These are phyloP conservation scores for Pegoplata infirma DNA, from an alignment of 2,888 invertebrate genomes.

Conservation along the genomic window DNA sequence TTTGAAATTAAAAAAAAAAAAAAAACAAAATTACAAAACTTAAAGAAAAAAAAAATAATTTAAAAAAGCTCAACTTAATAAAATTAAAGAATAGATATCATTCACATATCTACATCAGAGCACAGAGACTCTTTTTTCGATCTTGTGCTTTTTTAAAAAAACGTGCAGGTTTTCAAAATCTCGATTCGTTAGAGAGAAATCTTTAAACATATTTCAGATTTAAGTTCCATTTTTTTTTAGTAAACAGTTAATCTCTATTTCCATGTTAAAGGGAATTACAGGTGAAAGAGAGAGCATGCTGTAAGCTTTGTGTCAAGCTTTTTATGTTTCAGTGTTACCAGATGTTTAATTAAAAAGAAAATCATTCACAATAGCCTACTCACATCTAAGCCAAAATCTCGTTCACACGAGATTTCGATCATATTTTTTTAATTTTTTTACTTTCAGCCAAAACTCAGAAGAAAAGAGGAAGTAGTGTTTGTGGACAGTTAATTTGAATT, in stretches of 20 bases:
- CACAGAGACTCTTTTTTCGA: neutral
- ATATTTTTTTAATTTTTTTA: too few relatives aligned
- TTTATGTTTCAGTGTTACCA: neutral
- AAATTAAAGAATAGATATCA: neutral
- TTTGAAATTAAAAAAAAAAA: conserved; percentile 3
- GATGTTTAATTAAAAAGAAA: too few relatives aligned
- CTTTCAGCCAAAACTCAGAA: too few relatives aligned
- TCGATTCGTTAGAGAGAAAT: too few relatives aligned
- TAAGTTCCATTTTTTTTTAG: neutral
- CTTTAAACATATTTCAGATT: too few relatives aligned
- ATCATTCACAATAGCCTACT: too few relatives aligned
- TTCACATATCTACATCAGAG: conserved; percentile 5
- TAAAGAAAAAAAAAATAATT: neutral
- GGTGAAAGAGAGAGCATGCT: neutral
- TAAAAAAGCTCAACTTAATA: conserved; percentile 6
- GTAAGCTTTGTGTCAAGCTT: neutral
- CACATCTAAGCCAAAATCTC: too few relatives aligned
- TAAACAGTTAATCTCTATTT: too few relatives aligned
- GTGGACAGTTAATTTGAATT: too few relatives aligned
- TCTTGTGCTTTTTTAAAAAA: neutral
- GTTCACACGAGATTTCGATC: too few relatives aligned
- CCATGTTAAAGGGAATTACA: too few relatives aligned
- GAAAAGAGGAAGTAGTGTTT: too few relatives aligned
- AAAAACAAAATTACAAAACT: neutral
- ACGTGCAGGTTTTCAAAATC: conserved; percentile 1